phyloP scores from a whole-genome alignment of 2,113 vertebrate genomes.

The Cavia aperea region DNA sequence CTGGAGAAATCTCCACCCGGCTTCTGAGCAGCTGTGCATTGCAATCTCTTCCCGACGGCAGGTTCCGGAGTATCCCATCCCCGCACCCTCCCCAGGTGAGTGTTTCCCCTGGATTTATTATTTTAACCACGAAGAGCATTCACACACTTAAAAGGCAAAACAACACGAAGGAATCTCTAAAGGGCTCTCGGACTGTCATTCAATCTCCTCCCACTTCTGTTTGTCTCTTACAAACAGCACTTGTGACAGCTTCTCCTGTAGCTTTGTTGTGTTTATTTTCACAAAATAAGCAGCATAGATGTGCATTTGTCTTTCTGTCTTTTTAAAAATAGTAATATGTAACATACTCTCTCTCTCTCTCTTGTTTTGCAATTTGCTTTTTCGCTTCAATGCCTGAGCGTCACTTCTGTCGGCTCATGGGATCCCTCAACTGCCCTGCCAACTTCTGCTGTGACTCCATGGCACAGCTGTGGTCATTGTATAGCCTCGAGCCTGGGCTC shows the following conservation, averaged over 20 bases:
- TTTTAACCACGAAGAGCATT: neutral
- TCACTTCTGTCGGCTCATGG: rapidly evolving
- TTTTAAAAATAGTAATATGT: neutral
- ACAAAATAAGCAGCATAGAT: neutral
- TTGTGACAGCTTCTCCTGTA: rapidly evolving
- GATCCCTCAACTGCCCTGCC: rapidly evolving
- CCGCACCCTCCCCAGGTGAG: too few relatives aligned
- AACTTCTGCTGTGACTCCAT: rapidly evolving
- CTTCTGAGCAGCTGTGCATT: neutral
- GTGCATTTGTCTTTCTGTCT: neutral
- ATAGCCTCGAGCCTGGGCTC: neutral
- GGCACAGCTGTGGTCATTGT: rapidly evolving
- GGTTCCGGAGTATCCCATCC: rapidly evolving
- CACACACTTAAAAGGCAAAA: neutral
- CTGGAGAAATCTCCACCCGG: neutral
- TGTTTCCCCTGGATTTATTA: neutral
- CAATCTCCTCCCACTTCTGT: rapidly evolving
- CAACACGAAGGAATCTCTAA: neutral
- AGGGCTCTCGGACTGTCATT: too few relatives aligned
- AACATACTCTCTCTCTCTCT: neutral
- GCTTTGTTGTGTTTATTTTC: neutral
- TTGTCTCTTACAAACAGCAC: rapidly evolving
- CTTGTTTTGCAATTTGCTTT: too few relatives aligned
- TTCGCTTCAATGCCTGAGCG: neutral
- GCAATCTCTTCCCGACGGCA: neutral